These are phyloP conservation scores for Paratrypauchen microcephalus DNA, from an alignment of 2,797 vertebrate genomes.

Conservation along the genomic window DNA sequence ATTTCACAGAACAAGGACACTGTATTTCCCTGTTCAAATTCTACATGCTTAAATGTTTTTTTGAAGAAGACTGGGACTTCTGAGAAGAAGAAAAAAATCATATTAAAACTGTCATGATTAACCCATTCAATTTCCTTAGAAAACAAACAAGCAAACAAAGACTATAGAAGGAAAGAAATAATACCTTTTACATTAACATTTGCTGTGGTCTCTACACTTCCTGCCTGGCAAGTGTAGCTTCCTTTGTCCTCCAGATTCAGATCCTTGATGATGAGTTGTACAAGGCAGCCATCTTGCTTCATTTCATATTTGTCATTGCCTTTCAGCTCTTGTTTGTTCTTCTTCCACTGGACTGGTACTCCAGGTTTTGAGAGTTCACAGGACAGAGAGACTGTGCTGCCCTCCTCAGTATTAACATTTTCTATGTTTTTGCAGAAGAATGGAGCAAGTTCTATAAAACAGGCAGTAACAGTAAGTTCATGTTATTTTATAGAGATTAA, in stretches of 20 bases:
- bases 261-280: constrained; percentile 77
- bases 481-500: background rate
- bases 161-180: background rate
- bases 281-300: constrained; percentile 66
- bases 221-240: constrained; percentile 76
- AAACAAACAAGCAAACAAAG: background rate
- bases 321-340: constrained; percentile 75
- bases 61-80: constrained; percentile 81
- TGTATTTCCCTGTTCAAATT: constrained; percentile 78
- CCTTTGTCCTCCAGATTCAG: constrained; percentile 81
- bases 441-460: constrained; percentile 29
- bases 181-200: constrained; percentile 56
- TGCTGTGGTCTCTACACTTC: constrained; percentile 48
- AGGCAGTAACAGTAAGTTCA: background rate
- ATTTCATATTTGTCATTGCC: constrained; percentile 78
- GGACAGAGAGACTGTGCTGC: constrained; percentile 43
- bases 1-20: constrained; percentile 81
- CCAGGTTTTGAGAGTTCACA: constrained; percentile 78
- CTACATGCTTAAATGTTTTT: constrained; percentile 77
- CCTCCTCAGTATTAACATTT: constrained; percentile 58
- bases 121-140: background rate
- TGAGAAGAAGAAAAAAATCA: constrained; percentile 5
- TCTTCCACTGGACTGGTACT: constrained; percentile 77
- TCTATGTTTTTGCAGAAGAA: constrained; percentile 43
- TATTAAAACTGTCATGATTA: background rate